Percentiles rank a stretch among this genome's conserved stretches.
Evolutionary conservation across 2,113 vertebrate genomes (phyloP).

Genomic region (Paradisaea rubra): DNA sequence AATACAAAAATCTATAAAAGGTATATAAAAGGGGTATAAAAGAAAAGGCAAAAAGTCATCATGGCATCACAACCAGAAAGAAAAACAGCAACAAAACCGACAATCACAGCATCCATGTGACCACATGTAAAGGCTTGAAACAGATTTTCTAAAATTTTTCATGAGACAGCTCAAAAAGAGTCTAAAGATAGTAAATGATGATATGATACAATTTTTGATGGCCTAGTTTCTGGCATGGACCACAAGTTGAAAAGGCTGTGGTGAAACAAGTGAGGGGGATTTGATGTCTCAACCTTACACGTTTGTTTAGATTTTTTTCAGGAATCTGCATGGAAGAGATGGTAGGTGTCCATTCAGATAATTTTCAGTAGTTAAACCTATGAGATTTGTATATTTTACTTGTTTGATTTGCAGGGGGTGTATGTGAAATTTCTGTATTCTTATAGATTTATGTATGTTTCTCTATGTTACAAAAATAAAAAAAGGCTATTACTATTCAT

Average conservation of each 20-base stretch:
- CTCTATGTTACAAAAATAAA: not conserved
- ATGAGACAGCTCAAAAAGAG: not conserved
- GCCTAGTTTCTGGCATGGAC: not conserved
- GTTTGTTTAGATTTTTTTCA: not conserved
- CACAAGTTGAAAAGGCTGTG: not conserved
- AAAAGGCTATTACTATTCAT: not conserved
- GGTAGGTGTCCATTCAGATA: not conserved
- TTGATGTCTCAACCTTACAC: not conserved
- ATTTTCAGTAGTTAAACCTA: not conserved
- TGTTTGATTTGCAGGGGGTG: rapidly evolving
- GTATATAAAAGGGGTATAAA: no score
- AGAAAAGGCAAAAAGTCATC: no score
- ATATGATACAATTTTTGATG: not conserved
- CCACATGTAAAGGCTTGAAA: not conserved
- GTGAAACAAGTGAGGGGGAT: not conserved
- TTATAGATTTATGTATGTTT: not conserved
- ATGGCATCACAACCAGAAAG: not conserved
- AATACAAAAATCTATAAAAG: no score
- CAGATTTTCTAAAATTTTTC: not conserved
- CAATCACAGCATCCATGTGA: not conserved
- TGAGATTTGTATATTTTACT: not conserved
- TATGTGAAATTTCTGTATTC: not conserved
- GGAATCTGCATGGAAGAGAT: not conserved
- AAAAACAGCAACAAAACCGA: not conserved
- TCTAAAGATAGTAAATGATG: not conserved